phyloP scores from a whole-genome alignment of 2,888 invertebrate genomes.

The Mylabris sibirica region DNA sequence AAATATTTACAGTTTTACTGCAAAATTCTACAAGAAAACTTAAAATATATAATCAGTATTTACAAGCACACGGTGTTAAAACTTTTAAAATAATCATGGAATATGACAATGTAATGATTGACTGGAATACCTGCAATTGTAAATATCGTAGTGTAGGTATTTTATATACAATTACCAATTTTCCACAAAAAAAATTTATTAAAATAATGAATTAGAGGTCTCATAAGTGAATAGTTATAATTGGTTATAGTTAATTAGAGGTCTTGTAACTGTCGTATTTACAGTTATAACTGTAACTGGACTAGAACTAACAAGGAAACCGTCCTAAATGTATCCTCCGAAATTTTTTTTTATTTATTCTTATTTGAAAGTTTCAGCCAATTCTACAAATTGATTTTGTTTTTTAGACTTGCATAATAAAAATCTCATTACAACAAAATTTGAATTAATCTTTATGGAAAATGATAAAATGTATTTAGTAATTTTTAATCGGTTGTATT shows the following conservation, averaged over 20 bases:
- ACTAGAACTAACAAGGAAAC: slow-evolving; percentile 36
- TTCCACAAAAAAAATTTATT: neutral
- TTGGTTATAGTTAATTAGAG: no score
- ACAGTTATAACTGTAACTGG: no score
- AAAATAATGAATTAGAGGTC: neutral
- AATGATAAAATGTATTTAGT: no score
- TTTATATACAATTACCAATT: neutral
- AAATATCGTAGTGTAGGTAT: neutral
- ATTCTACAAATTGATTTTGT: no score
- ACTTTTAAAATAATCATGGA: neutral
- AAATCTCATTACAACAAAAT: no score
- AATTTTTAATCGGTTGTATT: no score
- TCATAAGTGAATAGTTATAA: slow-evolving; percentile 15
- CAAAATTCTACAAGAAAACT: neutral
- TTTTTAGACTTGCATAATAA: no score
- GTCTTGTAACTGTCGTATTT: no score
- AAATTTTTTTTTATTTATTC: no score
- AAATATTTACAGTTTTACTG: slow-evolving; percentile 6
- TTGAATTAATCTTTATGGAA: no score
- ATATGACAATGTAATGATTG: neutral
- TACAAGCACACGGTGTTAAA: neutral
- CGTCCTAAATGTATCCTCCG: no score
- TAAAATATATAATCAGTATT: neutral
- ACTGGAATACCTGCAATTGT: neutral
- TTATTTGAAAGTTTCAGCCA: no score